phyloP scores from a whole-genome alignment of 2,888 invertebrate genomes.

The Acrobasis consociella region DNA sequence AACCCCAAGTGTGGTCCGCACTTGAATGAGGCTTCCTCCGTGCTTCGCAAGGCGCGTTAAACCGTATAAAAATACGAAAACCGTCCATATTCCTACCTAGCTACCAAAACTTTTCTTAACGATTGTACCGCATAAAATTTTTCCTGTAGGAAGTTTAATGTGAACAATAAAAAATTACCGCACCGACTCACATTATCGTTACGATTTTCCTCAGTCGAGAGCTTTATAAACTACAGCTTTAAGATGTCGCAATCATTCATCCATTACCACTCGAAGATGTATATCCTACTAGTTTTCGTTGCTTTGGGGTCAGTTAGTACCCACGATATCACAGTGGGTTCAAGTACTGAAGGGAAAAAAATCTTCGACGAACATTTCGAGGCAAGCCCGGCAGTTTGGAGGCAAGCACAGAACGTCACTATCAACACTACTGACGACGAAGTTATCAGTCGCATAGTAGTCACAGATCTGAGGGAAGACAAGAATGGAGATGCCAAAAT shows the following conservation, averaged over 20 bases:
- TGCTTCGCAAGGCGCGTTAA: too few species aligned
- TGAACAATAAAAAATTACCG: slow-evolving; percentile 57
- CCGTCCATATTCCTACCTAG: too few species aligned
- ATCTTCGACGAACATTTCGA: slow-evolving; percentile 58
- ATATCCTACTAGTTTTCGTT: slow-evolving; percentile 41
- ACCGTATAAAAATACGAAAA: too few species aligned
- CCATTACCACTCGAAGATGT: slow-evolving; percentile 51
- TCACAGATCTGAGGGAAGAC: slow-evolving; percentile 61
- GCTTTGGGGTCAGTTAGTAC: slow-evolving; percentile 46
- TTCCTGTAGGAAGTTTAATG: slow-evolving; percentile 71
- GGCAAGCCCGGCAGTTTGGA: slow-evolving; percentile 67
- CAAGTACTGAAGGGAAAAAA: slow-evolving; percentile 46
- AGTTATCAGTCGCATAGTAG: slow-evolving; percentile 55
- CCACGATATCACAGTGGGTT: slow-evolving; percentile 56
- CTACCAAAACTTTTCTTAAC: slow-evolving; percentile 33
- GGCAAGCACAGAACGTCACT: slow-evolving; percentile 54
- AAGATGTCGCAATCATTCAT: slow-evolving; percentile 41
- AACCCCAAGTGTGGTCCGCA: too few species aligned
- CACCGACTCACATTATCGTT: slow-evolving; percentile 46
- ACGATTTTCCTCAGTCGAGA: slow-evolving; percentile 62
- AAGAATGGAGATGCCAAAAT: slow-evolving; percentile 68
- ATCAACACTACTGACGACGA: slow-evolving; percentile 53
- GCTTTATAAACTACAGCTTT: slow-evolving; percentile 56
- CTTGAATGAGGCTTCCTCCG: too few species aligned
- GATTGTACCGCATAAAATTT: slow-evolving; percentile 49